These are phyloP conservation scores for Drosophila differens DNA, from an alignment of 2,888 invertebrate genomes.

Conservation along the genomic window DNA sequence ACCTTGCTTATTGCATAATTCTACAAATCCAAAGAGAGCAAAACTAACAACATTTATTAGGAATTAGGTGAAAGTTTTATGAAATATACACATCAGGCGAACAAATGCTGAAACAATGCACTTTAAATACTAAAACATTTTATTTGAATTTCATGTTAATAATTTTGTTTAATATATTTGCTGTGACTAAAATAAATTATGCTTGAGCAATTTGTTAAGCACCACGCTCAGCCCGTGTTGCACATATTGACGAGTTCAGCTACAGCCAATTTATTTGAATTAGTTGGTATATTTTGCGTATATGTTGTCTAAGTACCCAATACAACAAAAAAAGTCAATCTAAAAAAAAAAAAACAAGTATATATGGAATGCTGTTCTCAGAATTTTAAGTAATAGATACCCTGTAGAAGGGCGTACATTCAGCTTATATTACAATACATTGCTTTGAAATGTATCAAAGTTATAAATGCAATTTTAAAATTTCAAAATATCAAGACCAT, in stretches of 20 bases:
- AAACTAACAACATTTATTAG: slow-evolving; percentile 56
- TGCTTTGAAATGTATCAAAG: neutral
- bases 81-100: slow-evolving; percentile 51
- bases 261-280: slow-evolving; percentile 69
- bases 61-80: slow-evolving; percentile 77
- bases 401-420: neutral
- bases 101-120: slow-evolving; percentile 40
- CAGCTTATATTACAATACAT: neutral
- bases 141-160: slow-evolving; percentile 3
- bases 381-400: neutral
- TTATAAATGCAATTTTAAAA: neutral
- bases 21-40: slow-evolving; percentile 5
- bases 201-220: slow-evolving; percentile 35
- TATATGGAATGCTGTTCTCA: neutral
- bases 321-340: neutral
- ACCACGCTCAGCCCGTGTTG: neutral
- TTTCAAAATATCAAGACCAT: neutral
- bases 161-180: slow-evolving; percentile 3
- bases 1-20: slow-evolving; percentile 47
- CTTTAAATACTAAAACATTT: slow-evolving; percentile 36
- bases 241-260: slow-evolving; percentile 61
- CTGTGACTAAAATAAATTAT: slow-evolving; percentile 7
- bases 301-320: slow-evolving; percentile 25
- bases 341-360: neutral
- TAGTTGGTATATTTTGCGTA: slow-evolving; percentile 66